Evolutionary conservation across 2,113 vertebrate genomes (phyloP).

Genomic region (Ploceus nigricollis): DNA sequence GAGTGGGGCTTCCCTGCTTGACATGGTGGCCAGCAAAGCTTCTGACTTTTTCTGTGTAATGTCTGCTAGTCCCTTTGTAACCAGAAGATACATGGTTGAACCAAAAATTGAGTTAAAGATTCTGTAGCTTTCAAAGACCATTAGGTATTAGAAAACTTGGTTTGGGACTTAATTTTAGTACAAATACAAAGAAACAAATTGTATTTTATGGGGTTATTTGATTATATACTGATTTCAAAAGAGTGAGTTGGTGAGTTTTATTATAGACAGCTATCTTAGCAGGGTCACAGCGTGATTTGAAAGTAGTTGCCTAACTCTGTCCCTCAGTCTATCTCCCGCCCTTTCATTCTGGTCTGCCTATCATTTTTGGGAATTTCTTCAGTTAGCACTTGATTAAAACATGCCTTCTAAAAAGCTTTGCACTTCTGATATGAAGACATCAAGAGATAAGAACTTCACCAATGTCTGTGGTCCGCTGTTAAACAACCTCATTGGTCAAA

Average conservation of each 20-base stretch:
- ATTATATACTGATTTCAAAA: background rate
- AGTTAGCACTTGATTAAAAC: background rate
- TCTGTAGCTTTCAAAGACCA: background rate
- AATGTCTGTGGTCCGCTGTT: background rate
- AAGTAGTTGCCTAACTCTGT: background rate
- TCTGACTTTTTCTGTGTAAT: background rate
- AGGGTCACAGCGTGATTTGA: background rate
- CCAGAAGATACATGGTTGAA: fast-evolving
- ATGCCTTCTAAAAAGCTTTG: background rate
- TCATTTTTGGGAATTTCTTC: background rate
- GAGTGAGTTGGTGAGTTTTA: background rate
- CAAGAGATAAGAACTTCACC: background rate
- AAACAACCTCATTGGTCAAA: background rate
- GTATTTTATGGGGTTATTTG: background rate
- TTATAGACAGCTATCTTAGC: background rate
- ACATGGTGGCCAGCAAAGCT: background rate
- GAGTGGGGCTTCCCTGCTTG: background rate
- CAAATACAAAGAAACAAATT: background rate
- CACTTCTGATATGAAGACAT: background rate
- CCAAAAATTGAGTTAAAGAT: background rate
- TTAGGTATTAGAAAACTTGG: background rate
- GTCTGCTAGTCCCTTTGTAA: background rate
- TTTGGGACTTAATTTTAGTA: background rate
- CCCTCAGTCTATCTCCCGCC: fast-evolving
- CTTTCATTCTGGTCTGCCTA: background rate